Evolutionary conservation across 2,113 vertebrate species (phyloP).

Genomic region (Thinocorus orbignyianus): DNA sequence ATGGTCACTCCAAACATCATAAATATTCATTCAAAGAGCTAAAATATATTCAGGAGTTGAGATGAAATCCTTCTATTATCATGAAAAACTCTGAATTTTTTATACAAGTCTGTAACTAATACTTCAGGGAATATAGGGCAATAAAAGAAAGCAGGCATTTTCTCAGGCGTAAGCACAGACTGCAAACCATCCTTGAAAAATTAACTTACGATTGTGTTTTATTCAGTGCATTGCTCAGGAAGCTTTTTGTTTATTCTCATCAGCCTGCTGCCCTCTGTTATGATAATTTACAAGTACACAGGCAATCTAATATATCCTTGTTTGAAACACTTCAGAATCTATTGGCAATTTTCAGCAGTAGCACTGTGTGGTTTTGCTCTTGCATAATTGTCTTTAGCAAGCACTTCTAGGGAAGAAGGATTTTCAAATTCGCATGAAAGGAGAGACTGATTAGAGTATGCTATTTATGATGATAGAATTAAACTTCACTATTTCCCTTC

Average conservation of each 20-base stretch:
- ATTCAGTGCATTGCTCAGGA: conserved; percentile 41
- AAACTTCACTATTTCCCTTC: background rate
- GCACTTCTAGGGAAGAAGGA: background rate
- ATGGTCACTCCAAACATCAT: conserved; percentile 30
- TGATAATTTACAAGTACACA: conserved; percentile 11
- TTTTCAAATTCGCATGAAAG: conserved; percentile 42
- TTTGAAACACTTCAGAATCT: conserved; percentile 52
- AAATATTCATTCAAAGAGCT: conserved; percentile 49
- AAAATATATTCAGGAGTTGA: conserved; percentile 68
- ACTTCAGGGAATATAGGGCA: conserved; percentile 61
- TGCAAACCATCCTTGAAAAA: conserved; percentile 31
- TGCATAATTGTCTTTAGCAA: conserved; percentile 17
- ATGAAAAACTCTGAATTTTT: conserved; percentile 61
- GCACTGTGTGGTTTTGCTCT: background rate
- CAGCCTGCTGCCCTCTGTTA: conserved; percentile 30
- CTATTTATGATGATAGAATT: conserved; percentile 5
- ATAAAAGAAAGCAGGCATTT: conserved; percentile 56
- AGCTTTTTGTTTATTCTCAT: conserved; percentile 57
- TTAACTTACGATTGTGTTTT: conserved; percentile 54
- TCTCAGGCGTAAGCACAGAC: conserved; percentile 36
- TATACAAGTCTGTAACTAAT: conserved; percentile 61
- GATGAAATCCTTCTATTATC: conserved; percentile 52
- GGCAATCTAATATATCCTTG: conserved; percentile 42
- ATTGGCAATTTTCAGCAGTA: conserved; percentile 36
- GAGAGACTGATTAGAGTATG: background rate